These are phyloP conservation scores for Macrostomum lignano DNA, from an alignment of 1,140 invertebrate genomes.

Conservation along the genomic window DNA sequence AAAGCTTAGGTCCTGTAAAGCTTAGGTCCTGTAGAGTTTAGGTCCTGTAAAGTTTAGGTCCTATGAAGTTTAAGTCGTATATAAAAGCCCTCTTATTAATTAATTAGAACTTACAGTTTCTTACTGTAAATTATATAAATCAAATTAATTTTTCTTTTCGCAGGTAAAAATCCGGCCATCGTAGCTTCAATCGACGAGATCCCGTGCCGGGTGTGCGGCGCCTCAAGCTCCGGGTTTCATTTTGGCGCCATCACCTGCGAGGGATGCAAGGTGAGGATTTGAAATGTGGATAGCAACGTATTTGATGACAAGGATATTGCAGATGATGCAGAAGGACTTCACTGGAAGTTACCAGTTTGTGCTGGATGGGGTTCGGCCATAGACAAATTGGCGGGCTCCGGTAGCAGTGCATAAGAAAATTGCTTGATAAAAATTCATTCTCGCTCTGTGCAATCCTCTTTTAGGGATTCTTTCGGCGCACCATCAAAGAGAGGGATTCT, in stretches of 20 bases:
- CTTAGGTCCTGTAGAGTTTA: too few relatives aligned
- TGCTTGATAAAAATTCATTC: background rate
- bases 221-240: conserved; percentile 74
- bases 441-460: conserved; percentile 20
- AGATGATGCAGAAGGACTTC: too few relatives aligned
- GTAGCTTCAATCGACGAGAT: conserved; percentile 11
- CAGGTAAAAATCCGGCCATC: background rate
- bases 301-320: too few relatives aligned
- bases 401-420: too few relatives aligned
- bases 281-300: too few relatives aligned
- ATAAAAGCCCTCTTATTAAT: too few relatives aligned
- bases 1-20: too few relatives aligned
- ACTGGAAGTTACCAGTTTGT: too few relatives aligned
- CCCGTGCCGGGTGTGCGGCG: conserved; percentile 45
- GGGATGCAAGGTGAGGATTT: conserved; percentile 61
- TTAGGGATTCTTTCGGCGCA: conserved; percentile 78
- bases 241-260: conserved; percentile 86
- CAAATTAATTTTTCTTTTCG: background rate
- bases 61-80: too few relatives aligned
- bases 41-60: too few relatives aligned
- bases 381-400: too few relatives aligned
- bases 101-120: background rate
- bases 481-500: conserved; percentile 55
- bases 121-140: background rate
- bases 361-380: too few relatives aligned